phyloP scores from a whole-genome alignment of 2,113 vertebrate species.

The Cottus gobio region DNA sequence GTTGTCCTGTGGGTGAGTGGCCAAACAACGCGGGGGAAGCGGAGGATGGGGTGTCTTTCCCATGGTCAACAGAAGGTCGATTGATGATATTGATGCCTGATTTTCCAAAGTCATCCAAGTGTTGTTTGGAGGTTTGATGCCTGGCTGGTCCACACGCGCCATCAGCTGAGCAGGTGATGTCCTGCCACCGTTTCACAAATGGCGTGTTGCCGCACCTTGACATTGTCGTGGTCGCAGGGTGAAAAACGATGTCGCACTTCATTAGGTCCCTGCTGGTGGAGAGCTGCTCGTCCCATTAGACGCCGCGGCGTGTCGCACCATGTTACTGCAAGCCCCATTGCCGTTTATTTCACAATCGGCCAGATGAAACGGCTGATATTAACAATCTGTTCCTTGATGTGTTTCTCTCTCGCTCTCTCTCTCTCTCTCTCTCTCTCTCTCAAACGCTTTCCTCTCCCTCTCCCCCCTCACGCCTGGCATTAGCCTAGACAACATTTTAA shows the following conservation, averaged over 20 bases:
- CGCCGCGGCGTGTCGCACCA: conserved; percentile 72
- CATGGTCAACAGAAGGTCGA: conserved; percentile 74
- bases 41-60: conserved; percentile 31
- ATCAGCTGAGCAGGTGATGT: conserved; percentile 78
- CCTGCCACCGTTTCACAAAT: conserved; percentile 81
- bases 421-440: conserved; percentile 20
- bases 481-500: conserved; percentile 30
- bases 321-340: conserved; percentile 89
- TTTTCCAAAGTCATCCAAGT: conserved; percentile 73
- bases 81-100: conserved; percentile 70
- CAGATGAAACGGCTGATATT: conserved; percentile 88
- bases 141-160: conserved; percentile 48
- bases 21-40: conserved; percentile 44
- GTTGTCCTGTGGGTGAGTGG: conserved; percentile 73
- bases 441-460: conserved; percentile 37
- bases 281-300: conserved; percentile 86
- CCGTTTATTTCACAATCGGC: conserved; percentile 87
- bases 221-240: conserved; percentile 80
- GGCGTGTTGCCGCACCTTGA: conserved; percentile 82
- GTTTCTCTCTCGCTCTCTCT: conserved; percentile 75
- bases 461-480: conserved; percentile 36
- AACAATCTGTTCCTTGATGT: conserved; percentile 88
- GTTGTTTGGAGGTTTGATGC: conserved; percentile 57
- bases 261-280: conserved; percentile 83
- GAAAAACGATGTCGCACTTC: conserved; percentile 86